Conservation (phyloP, 92 coral and sea anemone species). For the Epizoanthus scotinus region DNA sequence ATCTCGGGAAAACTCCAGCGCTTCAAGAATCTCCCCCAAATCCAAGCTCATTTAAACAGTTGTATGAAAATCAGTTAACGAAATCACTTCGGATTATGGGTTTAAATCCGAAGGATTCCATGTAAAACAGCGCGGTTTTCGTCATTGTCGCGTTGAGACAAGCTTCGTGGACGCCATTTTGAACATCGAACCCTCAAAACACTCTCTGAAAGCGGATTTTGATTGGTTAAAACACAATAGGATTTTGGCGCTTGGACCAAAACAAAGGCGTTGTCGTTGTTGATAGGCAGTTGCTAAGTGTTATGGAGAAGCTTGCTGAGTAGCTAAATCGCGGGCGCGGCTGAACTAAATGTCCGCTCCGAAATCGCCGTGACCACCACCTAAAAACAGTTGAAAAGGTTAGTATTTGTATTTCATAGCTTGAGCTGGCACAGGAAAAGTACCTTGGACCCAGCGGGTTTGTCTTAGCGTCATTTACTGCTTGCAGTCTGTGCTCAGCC, state of each 20-base stretch:
- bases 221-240: constrained; percentile 14
- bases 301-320: neutral
- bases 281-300: constrained; percentile 34
- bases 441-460: no score
- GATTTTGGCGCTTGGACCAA: neutral
- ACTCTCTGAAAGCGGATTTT: neutral
- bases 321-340: neutral
- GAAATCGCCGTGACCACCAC: neutral
- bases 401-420: no score
- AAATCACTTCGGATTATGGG: no score
- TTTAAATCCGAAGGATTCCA: no score
- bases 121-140: neutral
- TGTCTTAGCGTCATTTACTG: no score
- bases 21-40: no score
- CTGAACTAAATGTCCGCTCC: neutral
- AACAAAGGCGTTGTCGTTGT: constrained; percentile 35
- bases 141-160: neutral
- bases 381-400: no score
- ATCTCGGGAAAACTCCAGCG: no score
- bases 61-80: no score
- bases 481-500: no score
- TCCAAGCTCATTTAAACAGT: no score
- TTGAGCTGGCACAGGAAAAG: no score
- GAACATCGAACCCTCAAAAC: neutral
- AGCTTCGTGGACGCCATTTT: neutral